Percentiles rank a stretch among this genome's conserved stretches.
Evolutionary conservation across 2,797 vertebrate genomes (phyloP).

Genomic region (Myioborus miniatus): DNA sequence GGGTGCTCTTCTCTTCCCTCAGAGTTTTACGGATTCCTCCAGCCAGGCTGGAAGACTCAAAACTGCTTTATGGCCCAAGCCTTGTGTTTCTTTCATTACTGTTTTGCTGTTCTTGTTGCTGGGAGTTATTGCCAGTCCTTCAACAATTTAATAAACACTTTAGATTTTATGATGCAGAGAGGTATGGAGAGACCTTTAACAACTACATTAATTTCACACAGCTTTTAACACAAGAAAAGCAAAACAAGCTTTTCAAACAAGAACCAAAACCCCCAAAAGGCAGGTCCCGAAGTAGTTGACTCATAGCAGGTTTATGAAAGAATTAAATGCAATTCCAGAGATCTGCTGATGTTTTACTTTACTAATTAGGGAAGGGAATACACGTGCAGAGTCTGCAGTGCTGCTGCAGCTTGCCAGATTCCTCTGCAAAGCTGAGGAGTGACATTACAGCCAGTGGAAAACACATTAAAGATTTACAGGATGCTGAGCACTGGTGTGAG

Average conservation of each 20-base stretch:
- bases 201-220: neutral
- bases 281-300: neutral
- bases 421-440: neutral
- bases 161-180: neutral
- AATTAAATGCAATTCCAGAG: neutral
- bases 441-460: conserved; percentile 54
- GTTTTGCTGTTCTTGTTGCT: conserved; percentile 19
- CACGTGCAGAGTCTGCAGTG: neutral
- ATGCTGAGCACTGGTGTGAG: conserved; percentile 3
- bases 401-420: neutral
- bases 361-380: neutral
- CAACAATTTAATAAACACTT: conserved; percentile 50
- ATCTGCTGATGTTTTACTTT: neutral
- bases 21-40: neutral
- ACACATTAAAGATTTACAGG: conserved; percentile 63
- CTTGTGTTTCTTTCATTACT: neutral
- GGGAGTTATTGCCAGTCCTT: conserved; percentile 42
- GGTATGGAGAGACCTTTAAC: conserved; percentile 13
- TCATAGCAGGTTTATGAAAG: neutral
- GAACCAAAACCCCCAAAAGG: neutral
- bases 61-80: neutral
- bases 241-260: neutral
- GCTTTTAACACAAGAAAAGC: conserved; percentile 3
- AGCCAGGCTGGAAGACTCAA: neutral
- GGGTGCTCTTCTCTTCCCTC: neutral